These are phyloP conservation scores for Hypanus sabinus DNA, from an alignment of 2,113 vertebrate species.

Conservation along the genomic window DNA sequence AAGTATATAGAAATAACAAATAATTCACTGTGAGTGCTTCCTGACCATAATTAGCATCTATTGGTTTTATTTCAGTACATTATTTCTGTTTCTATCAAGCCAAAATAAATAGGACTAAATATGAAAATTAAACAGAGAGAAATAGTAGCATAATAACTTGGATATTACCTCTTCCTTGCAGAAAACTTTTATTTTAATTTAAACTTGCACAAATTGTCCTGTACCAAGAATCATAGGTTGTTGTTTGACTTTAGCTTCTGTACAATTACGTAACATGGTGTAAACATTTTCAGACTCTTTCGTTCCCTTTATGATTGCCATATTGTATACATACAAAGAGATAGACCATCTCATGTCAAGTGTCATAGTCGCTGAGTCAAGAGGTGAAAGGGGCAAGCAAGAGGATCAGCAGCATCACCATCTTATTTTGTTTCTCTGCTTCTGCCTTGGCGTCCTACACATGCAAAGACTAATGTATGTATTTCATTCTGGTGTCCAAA, in stretches of 20 bases:
- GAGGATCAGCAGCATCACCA: too few relatives aligned
- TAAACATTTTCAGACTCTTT: not conserved
- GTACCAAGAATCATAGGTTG: not conserved
- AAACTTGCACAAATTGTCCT: not conserved
- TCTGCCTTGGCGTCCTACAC: not conserved
- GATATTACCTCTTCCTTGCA: not conserved
- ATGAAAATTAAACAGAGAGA: not conserved
- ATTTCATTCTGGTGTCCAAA: not conserved
- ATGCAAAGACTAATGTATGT: not conserved
- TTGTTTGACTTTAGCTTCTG: not conserved
- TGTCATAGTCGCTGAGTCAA: not conserved
- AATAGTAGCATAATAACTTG: not conserved
- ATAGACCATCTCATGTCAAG: not conserved
- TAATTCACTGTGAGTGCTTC: not conserved
- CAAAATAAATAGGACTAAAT: not conserved
- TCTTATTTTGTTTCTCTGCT: not conserved
- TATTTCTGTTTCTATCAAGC: not conserved
- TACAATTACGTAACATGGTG: not conserved
- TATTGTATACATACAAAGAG: not conserved
- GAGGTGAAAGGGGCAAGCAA: not conserved
- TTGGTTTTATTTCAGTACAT: not conserved
- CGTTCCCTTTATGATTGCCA: too few relatives aligned
- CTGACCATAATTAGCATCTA: not conserved
- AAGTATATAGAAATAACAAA: not conserved
- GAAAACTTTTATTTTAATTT: not conserved